These are phyloP conservation scores for Dendronephthya gigantea DNA, from an alignment of 64 coral and sea anemone genomes.

Conservation along the genomic window DNA sequence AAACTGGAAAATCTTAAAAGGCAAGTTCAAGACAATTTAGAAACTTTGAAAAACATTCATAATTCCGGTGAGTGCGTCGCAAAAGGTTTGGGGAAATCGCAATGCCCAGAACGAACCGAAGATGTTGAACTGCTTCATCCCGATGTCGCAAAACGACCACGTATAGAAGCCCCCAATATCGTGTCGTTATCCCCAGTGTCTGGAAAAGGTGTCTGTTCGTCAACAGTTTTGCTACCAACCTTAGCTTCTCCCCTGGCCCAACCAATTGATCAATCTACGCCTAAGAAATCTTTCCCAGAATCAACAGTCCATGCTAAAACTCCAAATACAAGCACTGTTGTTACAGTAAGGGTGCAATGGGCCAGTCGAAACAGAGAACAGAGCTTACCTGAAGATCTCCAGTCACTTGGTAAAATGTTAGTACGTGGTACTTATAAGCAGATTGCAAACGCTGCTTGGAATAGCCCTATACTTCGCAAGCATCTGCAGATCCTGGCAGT, in stretches of 20 bases:
- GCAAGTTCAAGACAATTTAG: background rate
- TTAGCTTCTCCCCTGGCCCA: background rate
- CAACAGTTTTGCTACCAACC: background rate
- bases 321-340: background rate
- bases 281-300: background rate
- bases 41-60: background rate
- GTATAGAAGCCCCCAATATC: background rate
- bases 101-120: background rate
- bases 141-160: background rate
- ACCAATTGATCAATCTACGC: background rate
- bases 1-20: background rate
- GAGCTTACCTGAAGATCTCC: background rate
- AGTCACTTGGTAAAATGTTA: conserved; percentile 54
- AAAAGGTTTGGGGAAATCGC: background rate
- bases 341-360: background rate
- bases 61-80: background rate
- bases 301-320: background rate
- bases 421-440: conserved; percentile 47
- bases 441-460: conserved; percentile 40
- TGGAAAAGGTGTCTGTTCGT: background rate
- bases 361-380: background rate
- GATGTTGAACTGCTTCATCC: background rate
- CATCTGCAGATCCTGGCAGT: conserved; percentile 29
- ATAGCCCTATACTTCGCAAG: conserved; percentile 19
- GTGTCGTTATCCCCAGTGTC: background rate